Evolutionary conservation across 2,113 vertebrate genomes (phyloP).

Genomic region (Diadophis punctatus): DNA sequence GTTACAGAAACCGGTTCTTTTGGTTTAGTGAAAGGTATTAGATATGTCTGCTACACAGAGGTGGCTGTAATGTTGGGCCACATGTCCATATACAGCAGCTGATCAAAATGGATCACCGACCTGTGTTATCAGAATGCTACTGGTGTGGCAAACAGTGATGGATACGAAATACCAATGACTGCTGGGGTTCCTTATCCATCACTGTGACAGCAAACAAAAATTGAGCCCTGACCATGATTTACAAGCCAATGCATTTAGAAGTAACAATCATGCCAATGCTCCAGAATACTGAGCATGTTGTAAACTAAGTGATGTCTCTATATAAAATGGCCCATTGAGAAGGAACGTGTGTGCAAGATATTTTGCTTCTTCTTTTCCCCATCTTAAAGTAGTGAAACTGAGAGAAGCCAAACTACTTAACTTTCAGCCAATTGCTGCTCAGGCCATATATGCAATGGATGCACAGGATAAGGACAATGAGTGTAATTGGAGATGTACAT

Average conservation of each 20-base stretch:
- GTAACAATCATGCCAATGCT: not conserved
- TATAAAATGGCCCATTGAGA: not conserved
- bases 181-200: slow-evolving; percentile 5
- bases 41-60: not conserved
- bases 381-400: not conserved
- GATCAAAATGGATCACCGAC: not conserved
- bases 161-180: not conserved
- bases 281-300: not conserved
- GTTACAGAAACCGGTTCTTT: not conserved
- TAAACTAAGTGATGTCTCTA: not conserved
- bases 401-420: not conserved
- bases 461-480: not conserved
- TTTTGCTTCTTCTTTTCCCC: not conserved
- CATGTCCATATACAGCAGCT: not conserved
- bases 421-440: not conserved
- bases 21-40: not conserved
- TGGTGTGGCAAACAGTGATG: not conserved
- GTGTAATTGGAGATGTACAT: not conserved
- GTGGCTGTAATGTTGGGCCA: not conserved
- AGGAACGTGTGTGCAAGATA: not conserved
- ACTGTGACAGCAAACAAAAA: slow-evolving; percentile 4
- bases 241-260: not conserved
- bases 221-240: not conserved
- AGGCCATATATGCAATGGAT: not conserved
- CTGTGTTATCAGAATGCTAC: not conserved